Base-by-base conservation (phyloP, 2,888 invertebrate species). In the Pollenia labialis region DNA sequence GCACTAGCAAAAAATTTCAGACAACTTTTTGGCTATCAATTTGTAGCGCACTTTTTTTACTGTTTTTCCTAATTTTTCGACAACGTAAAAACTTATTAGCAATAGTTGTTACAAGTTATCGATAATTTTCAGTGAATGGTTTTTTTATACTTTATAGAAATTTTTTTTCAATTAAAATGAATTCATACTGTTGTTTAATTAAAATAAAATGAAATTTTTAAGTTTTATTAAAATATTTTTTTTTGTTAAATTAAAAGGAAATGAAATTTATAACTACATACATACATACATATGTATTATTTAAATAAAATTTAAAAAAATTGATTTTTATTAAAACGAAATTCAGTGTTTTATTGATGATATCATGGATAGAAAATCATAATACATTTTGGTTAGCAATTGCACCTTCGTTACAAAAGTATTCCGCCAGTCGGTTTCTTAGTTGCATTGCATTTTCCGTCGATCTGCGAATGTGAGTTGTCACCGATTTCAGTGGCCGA, bases 351-450 rank as follows among this genome's bases (percentile, higher is more conserved):
- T 50, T 50, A 50, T 50, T 50, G 50, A 50, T 50, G 50, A 50
- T 16, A 50, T 14, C 16, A 14, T 50, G 50, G 14, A 50, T n/a
- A 12, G 14, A 32, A 58, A 10, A 54, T 54, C 54, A 32, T 23
- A 58, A 2, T 32, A 11, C 12, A 23, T 46, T 66, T 48, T 66
- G 46, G 14, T 66, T 66, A 23, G 68, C 14, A 68, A 68, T 68
- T n/a, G 50, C 50, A 40, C 40, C 52, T 52, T 68, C 50, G 16
- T 68, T 68, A 32, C 14, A 68, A 68, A 68, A 68, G n/a, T 68
- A 68, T 16, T 68, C n/a, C 11, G 71, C 54, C 11, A 71, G 11
- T 16, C 11, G 40, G 23, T 71, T 54, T 16, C 54, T 40, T 2
- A 71, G 9, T 42, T 71, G 42, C 40, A 52, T 54, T n/a, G 71